A percentile compares a stretch with the other conserved stretches of the same genome.
These are phyloP conservation scores for Holocentrus rufus DNA, from an alignment of 2,797 vertebrate species.

Conservation along the genomic window DNA sequence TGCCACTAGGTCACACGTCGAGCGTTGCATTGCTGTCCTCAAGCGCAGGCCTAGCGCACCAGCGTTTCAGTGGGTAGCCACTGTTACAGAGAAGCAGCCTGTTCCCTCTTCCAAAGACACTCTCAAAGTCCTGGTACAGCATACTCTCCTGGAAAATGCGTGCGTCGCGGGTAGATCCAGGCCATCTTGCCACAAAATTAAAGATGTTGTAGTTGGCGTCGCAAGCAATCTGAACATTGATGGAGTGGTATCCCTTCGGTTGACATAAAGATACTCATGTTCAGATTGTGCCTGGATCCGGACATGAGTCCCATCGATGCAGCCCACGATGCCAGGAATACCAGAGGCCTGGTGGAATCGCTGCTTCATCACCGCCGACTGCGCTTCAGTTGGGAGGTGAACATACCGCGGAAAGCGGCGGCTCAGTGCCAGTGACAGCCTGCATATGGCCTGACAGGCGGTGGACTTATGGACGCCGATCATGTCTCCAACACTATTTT, in stretches of 20 bases:
- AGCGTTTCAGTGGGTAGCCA: not conserved
- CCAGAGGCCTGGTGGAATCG: not conserved
- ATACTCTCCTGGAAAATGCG: not conserved
- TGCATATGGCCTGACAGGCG: too few species aligned
- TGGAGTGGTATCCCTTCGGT: not conserved
- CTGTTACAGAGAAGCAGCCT: too few species aligned
- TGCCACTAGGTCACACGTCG: too few species aligned
- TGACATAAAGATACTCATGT: too few species aligned
- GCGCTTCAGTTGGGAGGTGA: not conserved
- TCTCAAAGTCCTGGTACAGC: not conserved
- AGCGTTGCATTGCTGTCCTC: not conserved
- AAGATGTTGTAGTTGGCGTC: not conserved
- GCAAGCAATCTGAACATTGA: constrained; percentile 1
- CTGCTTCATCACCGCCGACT: not conserved
- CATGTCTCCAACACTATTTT: too few species aligned
- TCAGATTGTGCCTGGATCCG: too few species aligned
- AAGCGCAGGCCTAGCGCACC: too few species aligned
- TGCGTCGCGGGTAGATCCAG: too few species aligned
- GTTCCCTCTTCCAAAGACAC: not conserved
- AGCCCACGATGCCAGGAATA: not conserved
- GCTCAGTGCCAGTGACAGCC: not conserved
- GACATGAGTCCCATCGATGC: too few species aligned
- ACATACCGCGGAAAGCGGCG: not conserved
- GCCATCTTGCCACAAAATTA: not conserved
- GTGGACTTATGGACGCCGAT: too few species aligned